phyloP scores from a whole-genome alignment of 2,888 invertebrate genomes.

The Agrochola macilenta region DNA sequence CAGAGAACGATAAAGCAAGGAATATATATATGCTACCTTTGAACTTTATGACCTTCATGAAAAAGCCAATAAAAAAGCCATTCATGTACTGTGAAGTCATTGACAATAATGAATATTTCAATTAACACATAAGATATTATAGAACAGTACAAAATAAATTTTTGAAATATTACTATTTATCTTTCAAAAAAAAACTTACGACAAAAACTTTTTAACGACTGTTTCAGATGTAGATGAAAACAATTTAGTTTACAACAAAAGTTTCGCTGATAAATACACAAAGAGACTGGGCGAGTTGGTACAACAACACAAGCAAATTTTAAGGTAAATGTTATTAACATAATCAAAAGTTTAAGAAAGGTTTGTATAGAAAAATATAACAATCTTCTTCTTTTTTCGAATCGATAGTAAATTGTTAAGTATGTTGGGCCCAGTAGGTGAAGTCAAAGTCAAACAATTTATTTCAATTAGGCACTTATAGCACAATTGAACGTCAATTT shows the following conservation, averaged over 20 bases:
- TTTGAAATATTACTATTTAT: constrained; percentile 7
- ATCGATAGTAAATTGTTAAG: neutral
- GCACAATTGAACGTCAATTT: too few relatives aligned
- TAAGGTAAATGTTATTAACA: constrained; percentile 74
- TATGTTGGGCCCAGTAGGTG: neutral
- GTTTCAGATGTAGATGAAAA: constrained; percentile 71
- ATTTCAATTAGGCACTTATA: too few relatives aligned
- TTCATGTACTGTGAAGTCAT: neutral
- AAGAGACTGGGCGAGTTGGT: constrained; percentile 78
- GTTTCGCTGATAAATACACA: constrained; percentile 73
- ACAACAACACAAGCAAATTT: constrained; percentile 80
- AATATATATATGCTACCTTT: too few relatives aligned
- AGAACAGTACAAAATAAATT: neutral
- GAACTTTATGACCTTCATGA: neutral
- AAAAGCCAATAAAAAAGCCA: neutral
- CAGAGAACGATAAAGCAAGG: too few relatives aligned
- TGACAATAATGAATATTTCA: too few relatives aligned
- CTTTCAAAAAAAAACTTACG: constrained; percentile 27
- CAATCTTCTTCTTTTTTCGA: neutral
- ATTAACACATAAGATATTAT: neutral
- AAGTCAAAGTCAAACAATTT: too few relatives aligned
- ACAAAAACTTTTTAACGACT: constrained; percentile 48
- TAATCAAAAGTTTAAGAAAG: constrained; percentile 17
- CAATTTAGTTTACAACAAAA: constrained; percentile 69
- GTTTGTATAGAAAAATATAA: constrained; percentile 11